phyloP scores from a whole-genome alignment of 2,797 vertebrate species.

The Aphelocoma californica region DNA sequence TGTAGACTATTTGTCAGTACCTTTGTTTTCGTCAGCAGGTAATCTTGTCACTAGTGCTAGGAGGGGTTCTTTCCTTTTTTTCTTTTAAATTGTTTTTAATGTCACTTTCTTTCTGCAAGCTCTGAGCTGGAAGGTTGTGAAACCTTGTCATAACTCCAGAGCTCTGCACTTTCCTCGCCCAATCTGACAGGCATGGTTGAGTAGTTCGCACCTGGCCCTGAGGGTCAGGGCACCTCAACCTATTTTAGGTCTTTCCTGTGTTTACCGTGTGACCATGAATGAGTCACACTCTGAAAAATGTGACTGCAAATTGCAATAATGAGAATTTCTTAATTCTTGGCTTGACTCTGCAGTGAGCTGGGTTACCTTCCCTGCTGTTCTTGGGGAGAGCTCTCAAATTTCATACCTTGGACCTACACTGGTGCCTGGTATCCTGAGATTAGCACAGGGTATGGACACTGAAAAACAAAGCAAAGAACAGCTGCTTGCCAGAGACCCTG shows the following conservation, averaged over 20 bases:
- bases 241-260: not conserved
- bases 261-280: not conserved
- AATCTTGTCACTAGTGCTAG: not conserved
- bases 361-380: not conserved
- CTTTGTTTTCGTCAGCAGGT: not conserved
- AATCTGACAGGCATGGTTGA: not conserved
- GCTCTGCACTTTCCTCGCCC: not conserved
- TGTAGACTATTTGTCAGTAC: not conserved
- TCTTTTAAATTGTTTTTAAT: not conserved
- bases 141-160: not conserved
- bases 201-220: not conserved
- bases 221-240: conserved; percentile 21
- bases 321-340: not conserved
- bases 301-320: not conserved
- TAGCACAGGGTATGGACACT: not conserved
- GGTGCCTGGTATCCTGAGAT: not conserved
- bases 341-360: not conserved
- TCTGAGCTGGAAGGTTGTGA: not conserved
- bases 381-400: not conserved
- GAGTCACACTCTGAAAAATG: conserved; percentile 12
- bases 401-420: not conserved
- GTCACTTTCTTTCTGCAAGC: not conserved
- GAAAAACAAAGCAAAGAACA: not conserved
- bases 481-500: not conserved
- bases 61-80: not conserved